Evolutionary conservation across 2,888 invertebrate species (phyloP).

Genomic region (Acleris emargana): DNA sequence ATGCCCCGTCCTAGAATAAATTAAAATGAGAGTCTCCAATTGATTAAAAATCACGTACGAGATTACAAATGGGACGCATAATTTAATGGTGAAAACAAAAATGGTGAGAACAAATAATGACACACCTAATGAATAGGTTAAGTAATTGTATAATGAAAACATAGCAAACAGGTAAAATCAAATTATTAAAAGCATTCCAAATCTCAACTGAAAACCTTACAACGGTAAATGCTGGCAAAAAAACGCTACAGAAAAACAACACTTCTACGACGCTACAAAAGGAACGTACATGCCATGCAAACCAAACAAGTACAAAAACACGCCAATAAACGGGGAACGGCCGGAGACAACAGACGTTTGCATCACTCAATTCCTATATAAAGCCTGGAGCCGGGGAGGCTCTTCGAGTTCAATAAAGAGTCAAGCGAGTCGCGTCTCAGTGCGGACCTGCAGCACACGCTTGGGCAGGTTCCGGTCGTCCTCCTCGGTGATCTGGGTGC

Average conservation of each 20-base stretch:
- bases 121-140: neutral
- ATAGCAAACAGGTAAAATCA: conserved; percentile 39
- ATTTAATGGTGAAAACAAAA: neutral
- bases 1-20: conserved; percentile 15
- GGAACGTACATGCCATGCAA: conserved; percentile 78
- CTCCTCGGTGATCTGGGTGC: conserved; percentile 97
- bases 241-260: conserved; percentile 61
- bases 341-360: conserved; percentile 45
- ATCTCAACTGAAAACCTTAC: conserved; percentile 51
- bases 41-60: conserved; percentile 19
- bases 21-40: conserved; percentile 24
- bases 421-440: conserved; percentile 82
- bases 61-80: conserved; percentile 5
- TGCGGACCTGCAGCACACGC: conserved; percentile 93
- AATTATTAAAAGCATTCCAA: conserved; percentile 58
- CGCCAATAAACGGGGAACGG: conserved; percentile 45
- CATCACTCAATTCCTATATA: conserved; percentile 62
- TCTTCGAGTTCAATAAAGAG: conserved; percentile 53
- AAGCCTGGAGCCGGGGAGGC: conserved; percentile 43
- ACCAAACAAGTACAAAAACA: conserved; percentile 47
- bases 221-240: conserved; percentile 65
- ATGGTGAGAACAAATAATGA: neutral
- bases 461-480: conserved; percentile 97
- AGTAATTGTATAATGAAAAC: neutral
- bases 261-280: conserved; percentile 56